phyloP scores from a whole-genome alignment of 2,888 invertebrate species.

The Ichneumoninae sp. region DNA sequence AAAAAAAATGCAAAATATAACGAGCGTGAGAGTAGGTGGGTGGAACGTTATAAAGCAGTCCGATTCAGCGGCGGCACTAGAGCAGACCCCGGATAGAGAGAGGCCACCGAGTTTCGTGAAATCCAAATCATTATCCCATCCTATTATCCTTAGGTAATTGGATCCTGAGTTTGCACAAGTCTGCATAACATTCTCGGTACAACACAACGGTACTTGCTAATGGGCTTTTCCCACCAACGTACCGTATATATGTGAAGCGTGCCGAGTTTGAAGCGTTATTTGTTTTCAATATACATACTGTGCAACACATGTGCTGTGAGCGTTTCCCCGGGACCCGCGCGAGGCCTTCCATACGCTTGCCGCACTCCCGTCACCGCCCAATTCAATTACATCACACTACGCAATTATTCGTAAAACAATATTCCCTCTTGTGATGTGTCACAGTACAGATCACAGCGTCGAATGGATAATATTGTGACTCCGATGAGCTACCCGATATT shows the following conservation, averaged over 20 bases:
- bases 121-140: slow-evolving; percentile 58
- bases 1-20: slow-evolving; percentile 6
- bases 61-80: slow-evolving; percentile 26
- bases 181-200: slow-evolving; percentile 58
- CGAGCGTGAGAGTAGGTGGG: neutral
- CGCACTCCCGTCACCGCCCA: slow-evolving; percentile 6
- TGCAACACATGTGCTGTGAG: slow-evolving; percentile 13
- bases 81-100: slow-evolving; percentile 5
- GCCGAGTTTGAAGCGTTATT: slow-evolving; percentile 48
- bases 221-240: slow-evolving; percentile 41
- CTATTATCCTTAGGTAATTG: slow-evolving; percentile 65
- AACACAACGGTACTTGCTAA: slow-evolving; percentile 59
- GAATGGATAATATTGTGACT: slow-evolving; percentile 11
- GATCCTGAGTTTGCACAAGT: slow-evolving; percentile 66
- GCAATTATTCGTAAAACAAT: slow-evolving; percentile 39
- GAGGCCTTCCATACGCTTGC: neutral
- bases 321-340: neutral
- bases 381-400: slow-evolving; percentile 36
- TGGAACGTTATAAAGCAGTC: slow-evolving; percentile 26
- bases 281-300: slow-evolving; percentile 53
- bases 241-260: slow-evolving; percentile 24
- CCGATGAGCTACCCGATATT: neutral
- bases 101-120: slow-evolving; percentile 27
- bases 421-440: neutral
- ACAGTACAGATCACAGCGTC: neutral